Evolutionary conservation across 2,113 vertebrate species (phyloP).

Genomic region (Paralichthys olivaceus): DNA sequence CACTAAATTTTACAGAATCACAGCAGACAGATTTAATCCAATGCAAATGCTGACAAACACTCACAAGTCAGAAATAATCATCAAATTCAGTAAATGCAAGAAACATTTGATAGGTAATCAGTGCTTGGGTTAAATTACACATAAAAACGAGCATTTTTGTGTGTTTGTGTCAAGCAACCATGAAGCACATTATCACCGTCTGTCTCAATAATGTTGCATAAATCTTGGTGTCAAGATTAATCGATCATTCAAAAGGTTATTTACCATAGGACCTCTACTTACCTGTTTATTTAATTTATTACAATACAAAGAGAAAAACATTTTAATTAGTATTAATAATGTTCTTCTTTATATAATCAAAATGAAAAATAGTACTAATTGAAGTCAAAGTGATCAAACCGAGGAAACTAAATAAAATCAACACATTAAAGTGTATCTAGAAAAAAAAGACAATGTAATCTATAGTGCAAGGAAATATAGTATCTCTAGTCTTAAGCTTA

Average conservation of each 20-base stretch:
- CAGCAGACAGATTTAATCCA: not conserved
- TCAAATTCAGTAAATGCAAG: not conserved
- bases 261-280: too few relatives aligned
- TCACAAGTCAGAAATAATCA: not conserved
- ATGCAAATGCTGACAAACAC: conserved; percentile 3
- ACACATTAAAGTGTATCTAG: not conserved
- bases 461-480: too few relatives aligned
- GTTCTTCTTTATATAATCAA: not conserved
- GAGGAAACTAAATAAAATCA: not conserved
- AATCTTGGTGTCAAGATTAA: not conserved
- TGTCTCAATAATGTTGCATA: not conserved
- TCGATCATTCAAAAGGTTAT: not conserved
- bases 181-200: not conserved
- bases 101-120: not conserved
- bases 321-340: not conserved
- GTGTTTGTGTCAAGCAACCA: not conserved
- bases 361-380: too few relatives aligned
- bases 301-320: too few relatives aligned
- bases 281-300: too few relatives aligned
- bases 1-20: not conserved
- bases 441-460: too few relatives aligned
- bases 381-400: not conserved
- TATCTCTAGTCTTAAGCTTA: not conserved
- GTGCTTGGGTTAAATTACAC: not conserved
- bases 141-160: not conserved